A percentile compares a stretch with the other conserved stretches of the same genome.
Evolutionary conservation across 2,888 invertebrate genomes (phyloP).

Genomic region (Eilema sororculum): DNA sequence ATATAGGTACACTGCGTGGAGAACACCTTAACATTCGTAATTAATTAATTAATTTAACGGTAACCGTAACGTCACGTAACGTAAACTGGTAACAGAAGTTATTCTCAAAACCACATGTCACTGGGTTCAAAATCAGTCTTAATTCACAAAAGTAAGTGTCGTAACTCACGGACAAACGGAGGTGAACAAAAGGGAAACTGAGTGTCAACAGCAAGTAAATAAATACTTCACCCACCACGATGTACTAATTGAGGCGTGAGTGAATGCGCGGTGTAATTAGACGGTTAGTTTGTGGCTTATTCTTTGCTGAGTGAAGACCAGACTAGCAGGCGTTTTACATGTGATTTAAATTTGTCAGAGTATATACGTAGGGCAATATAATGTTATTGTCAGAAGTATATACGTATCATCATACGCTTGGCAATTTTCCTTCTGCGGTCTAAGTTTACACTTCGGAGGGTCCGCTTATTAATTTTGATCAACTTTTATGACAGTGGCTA

Average conservation of each 20-base stretch:
- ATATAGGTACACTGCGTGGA: background rate
- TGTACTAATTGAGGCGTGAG: constrained; percentile 21
- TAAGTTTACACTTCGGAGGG: no score
- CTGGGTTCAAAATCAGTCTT: background rate
- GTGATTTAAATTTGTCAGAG: background rate
- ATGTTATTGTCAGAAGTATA: background rate
- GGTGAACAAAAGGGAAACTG: constrained; percentile 49
- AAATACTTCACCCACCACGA: constrained; percentile 21
- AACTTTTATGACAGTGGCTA: no score
- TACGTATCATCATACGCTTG: background rate
- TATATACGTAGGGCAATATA: no score
- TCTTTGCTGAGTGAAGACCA: background rate
- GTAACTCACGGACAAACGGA: constrained; percentile 7
- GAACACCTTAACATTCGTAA: background rate
- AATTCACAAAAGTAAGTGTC: background rate
- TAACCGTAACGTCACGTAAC: background rate
- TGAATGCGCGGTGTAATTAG: background rate
- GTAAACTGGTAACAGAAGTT: background rate
- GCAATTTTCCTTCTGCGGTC: no score
- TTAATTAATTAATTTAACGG: no score
- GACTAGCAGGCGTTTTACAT: background rate
- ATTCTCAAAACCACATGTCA: background rate
- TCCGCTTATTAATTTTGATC: no score
- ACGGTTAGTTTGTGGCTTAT: constrained; percentile 6
- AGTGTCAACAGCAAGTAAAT: constrained; percentile 52